Base-by-base conservation (phyloP, 2,888 invertebrate genomes). In the Rapana venosa region DNA sequence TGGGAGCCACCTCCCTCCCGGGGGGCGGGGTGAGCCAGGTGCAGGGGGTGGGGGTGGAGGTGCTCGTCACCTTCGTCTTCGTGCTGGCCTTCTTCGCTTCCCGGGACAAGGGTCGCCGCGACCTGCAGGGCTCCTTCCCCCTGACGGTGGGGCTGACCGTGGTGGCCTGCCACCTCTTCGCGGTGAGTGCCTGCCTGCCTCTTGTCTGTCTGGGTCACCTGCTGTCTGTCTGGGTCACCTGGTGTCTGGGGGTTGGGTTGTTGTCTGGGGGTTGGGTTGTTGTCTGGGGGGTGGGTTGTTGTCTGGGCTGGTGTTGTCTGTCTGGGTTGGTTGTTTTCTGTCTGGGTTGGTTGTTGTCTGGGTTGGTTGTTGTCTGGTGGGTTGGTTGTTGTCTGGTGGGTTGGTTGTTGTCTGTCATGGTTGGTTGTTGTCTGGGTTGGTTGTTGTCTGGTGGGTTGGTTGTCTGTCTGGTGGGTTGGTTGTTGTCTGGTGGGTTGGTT, bases 131-230 rank as follows among this genome's bases (percentile, higher is more conserved):
- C 0, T 98, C 98, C 0, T 98, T 98, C 17, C 94, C 94, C 0
- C 96, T 99, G 90, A 97, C 98, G 90, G 98, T 99, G 94, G 99
- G 99, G 0, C 97, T 99, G 93, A 97, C 98, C 0, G 98, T 99
- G 84, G 97, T 98, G 0, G 97, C 98, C 91, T 98, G 98, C 22
- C 98, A 99, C 96, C 97, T 98, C 92, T 97, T 98, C 91, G 98
- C 98, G 11, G 98, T 99, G 96, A 97, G 98, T 97, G 84, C 17
- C 30, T 77, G 30, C 32, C 17, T 61, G 13, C 17, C 17, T 61
- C 61, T 61, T 61, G 61, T n/a, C 61, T 61, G 11, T 61, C 17
- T 61, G 61, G 11, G 61, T 61, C 61, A 61, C 17, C 61, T 61
- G 61, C 17, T 17, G 11, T 11, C 61, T 61, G 61, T 61, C 13